Base-by-base conservation (phyloP, 1,140 invertebrate species). In the Pristionchus pacificus region DNA sequence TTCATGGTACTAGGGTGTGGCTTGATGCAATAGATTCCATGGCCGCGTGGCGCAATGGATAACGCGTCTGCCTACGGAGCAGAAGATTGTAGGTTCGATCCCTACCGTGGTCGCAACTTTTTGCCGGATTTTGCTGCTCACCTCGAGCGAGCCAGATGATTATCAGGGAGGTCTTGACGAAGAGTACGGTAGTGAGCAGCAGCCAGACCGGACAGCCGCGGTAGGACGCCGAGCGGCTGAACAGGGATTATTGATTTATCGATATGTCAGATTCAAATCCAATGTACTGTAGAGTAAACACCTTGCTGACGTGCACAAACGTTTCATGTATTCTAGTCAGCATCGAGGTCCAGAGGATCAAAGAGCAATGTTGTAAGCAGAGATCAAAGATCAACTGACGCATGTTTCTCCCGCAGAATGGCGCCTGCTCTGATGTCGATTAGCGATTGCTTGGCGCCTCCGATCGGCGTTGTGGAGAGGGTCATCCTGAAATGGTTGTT, bases 81-180 rank as follows among this genome's bases (percentile, higher is more conserved):
- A 70, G 76, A 77, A 77, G 77, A 77, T 77, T 77, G 76, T 63
- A 77, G 76, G 76, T 77, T 77, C 76, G 77, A 77, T 49, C 38
- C 38, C 38, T 49, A 49, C 38, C 38, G 19, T 49, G 38, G 38
- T 49, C 38, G 38, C 19, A 49, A 49, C n/a, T n/a, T n/a, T n/a
- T n/a, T n/a, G n/a, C n/a, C n/a, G n/a, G n/a, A n/a, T n/a, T n/a
- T n/a, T n/a, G n/a, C n/a, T n/a, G n/a, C 38, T 49, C 38, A 49
- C 38, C 38, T 49, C 38, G 6, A 19, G 19, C 38, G 6, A 49
- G 19, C 38, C 38, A 49, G 19, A 49, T 19, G 19, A 19, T 19
- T 10, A 49, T 49, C 38, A 49, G 38, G 6, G 38, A 6, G 6
- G 38, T 49, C 19, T 49, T 49, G 38, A 49, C 38, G 6, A 19